Evolutionary conservation across 2,113 vertebrate species (phyloP), one percentile per base, ranked within the genome.

Genomic region (Ia io): DNA sequence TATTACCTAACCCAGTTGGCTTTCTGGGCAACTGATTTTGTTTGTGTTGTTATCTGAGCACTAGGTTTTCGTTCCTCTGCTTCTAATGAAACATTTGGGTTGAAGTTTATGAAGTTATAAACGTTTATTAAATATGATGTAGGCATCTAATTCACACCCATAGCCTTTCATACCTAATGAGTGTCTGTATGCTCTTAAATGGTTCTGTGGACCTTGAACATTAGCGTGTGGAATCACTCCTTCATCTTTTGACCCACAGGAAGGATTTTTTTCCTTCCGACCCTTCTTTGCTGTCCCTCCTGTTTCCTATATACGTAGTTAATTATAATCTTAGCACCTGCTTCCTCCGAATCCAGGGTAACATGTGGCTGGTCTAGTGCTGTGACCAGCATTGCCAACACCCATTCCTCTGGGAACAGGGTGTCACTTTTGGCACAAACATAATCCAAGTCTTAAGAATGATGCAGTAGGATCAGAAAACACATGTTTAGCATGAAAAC

Each of bases 391-490:
- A 77, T 42, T 73, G 84, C 77, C 87, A 65, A 32, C 88, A 82
- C 87, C 97, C 82, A 76, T 86, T 82, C 85, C 95, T 97, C 14
- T 49, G 95, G 95, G 97, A 97, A 95, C 74, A 93, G 92, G 96
- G 93, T 88, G 71, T 86, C 95, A 69, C 63, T 92, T 95, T 77
- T 90, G 88, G 85, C 90, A 78, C 69, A 95, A 92, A 90, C 37
- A 84, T 3, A 40, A 28, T 44, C 32, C 53, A 59, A 13, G 67
- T 74, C 79, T 90, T 59, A 23, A 69, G 32, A 90, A 47, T 63
- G 87, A 93, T 42, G 49, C 61, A 79, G 22, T 59, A 73, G 71
- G 42, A 32, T 94, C 69, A 80, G 49, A 71, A 80, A 88, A 37
- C 65, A 47, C 23, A 8, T 69, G 30, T 22, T 37, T 79, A 90